A percentile compares a stretch with the other conserved stretches of the same genome.
Evolutionary conservation across 53 echinoderm and acorn worm species (phyloP).

Genomic region (Apostichopus leukothele): DNA sequence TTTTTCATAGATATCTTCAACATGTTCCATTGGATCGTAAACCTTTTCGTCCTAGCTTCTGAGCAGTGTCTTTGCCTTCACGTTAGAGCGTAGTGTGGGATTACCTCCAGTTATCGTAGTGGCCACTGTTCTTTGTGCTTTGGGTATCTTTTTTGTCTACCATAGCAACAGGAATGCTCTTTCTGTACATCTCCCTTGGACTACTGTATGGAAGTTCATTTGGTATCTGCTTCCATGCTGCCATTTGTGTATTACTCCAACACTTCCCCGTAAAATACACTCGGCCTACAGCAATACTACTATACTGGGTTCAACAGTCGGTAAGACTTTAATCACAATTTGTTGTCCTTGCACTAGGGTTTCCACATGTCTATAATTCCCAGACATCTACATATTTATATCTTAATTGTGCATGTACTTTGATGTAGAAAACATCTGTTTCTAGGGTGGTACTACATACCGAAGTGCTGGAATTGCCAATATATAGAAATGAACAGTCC

Average conservation of each 20-base stretch:
- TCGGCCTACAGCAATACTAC: slow-evolving; percentile 4
- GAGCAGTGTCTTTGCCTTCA: slow-evolving; percentile 40
- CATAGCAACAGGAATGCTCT: slow-evolving; percentile 4
- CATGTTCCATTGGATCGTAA: slow-evolving; percentile 34
- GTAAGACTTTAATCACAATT: neutral
- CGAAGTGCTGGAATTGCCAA: too few relatives aligned
- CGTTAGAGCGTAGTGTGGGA: slow-evolving; percentile 22
- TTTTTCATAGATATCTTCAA: neutral
- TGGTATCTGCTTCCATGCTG: slow-evolving; percentile 37
- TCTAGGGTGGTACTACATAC: too few relatives aligned
- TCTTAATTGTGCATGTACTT: too few relatives aligned
- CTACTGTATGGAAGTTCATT: slow-evolving; percentile 8
- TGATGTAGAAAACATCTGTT: too few relatives aligned
- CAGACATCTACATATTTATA: too few relatives aligned
- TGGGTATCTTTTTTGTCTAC: slow-evolving; percentile 8
- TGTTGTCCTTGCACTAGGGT: too few relatives aligned
- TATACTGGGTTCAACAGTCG: slow-evolving; percentile 39
- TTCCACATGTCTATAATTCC: too few relatives aligned
- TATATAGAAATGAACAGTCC: too few relatives aligned
- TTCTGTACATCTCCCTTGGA: slow-evolving; percentile 3
- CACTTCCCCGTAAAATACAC: slow-evolving; percentile 29
- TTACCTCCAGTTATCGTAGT: slow-evolving; percentile 24
- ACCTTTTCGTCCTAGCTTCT: slow-evolving; percentile 19
- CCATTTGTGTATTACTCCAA: slow-evolving; percentile 37
- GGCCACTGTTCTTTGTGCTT: neutral